Base-by-base conservation (phyloP, 1,140 invertebrate genomes). In the Portunus trituberculatus region DNA sequence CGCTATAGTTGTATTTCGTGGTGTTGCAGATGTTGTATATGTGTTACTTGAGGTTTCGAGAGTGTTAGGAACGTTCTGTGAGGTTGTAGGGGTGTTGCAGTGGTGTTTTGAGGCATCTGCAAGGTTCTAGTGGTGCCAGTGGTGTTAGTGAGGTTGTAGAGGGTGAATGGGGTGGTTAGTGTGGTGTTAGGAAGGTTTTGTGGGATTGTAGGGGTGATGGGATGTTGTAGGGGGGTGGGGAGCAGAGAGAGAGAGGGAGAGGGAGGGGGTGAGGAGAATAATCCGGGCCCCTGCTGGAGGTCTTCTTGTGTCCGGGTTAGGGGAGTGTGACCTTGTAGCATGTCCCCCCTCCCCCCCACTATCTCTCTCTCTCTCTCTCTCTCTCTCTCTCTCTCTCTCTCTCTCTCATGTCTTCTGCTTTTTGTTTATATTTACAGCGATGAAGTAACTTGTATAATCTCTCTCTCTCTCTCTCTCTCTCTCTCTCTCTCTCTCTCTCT, bases 291-390 rank as follows among this genome's bases (percentile, higher is more conserved):
- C 67, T 76, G 67, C 67, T 76, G 67, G 67, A 76, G 67, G 67
- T 76, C 67, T 76, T 25, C 16, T 76, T 76, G 20, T n/a, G 20
- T 76, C 67, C 67, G 67, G 67, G 67, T 76, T 76, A 20, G 29
- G 87, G 28, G 32, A 32, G 87, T 92, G 31, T 59, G n/a, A 31
- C 52, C 67, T 67, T 92, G n/a, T 67, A 32, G 20, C 16, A 20
- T 28, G n/a, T 28, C n/a, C 45, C 83, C 32, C n/a, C 45, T 0
- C 32, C 45, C 20, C 25, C 16, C 46, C 39, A 28, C 2, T 20
- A 25, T 31, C 92, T 84, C 92, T 39, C 82, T 52, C 92, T 67
- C 20, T 59, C 90, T 29, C 46, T 67, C 90, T 67, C 31, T n/a
- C 31, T 76, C 76, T 45, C 52, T 76, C 39, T 32, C 59, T n/a